Evolutionary conservation across 1,140 invertebrate species (phyloP), one percentile per base, ranked within the genome.

Genomic region (Ceratoteleas bidentatus): DNA sequence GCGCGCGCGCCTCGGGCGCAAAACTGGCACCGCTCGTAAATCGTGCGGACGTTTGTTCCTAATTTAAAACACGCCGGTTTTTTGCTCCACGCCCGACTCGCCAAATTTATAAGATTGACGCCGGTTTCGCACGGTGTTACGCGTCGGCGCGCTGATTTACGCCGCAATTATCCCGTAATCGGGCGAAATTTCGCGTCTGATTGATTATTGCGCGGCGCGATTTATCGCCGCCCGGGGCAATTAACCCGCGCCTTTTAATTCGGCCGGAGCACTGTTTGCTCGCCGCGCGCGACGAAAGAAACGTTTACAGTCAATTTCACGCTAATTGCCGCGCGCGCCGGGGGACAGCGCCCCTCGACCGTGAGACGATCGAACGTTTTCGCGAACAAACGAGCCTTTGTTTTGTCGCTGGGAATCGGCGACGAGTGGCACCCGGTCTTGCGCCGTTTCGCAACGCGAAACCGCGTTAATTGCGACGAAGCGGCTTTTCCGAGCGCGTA

Each of bases 1-100:
- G 60, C 62, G 45, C 53, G 47, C n/a, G n/a, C n/a, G 14, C 36
- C n/a, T 70, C 64, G 73, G 52, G 16, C 65, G 75, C 73, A 78
- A 87, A 87, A n/a, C 85, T 77, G 86, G 79, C 75, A 70, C 70
- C n/a, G 60, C 24, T 86, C 75, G 82, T 86, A 87, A 87, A 87
- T 87, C 79, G 75, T 58, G 57, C 58, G 62, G 57, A 78, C 84
- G 81, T 84, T 85, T 81, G 85, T 87, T 87, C 78, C 84, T 83
- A 85, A 86, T 86, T 87, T 87, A 87, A 86, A 85, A 85, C 84
- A 56, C 57, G 56, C 14, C 50, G 62, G 49, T 74, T 77, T 77
- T 77, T 65, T 40, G 47, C n/a, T 47, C 49, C 68, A 45, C 62
- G 52, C 62, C 15, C 54, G 13, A 16, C 56, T 57, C 78, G 56